These are phyloP conservation scores for Morone chrysops DNA, from an alignment of 2,113 vertebrate genomes.

Conservation along the genomic window DNA sequence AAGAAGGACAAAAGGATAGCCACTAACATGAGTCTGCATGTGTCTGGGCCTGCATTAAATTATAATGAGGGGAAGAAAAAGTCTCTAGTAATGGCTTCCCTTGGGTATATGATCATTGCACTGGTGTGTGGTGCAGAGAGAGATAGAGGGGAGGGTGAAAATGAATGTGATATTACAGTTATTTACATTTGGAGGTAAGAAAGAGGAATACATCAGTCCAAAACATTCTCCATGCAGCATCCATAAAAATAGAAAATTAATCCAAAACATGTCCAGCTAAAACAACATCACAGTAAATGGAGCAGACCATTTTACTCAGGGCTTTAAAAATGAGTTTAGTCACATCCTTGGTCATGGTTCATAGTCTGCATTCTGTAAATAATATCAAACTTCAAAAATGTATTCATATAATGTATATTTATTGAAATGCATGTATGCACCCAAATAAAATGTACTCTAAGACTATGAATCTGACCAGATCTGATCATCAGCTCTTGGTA, in stretches of 20 bases:
- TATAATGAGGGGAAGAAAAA: constrained; percentile 53
- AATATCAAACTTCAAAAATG: background rate
- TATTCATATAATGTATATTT: background rate
- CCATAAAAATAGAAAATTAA: background rate
- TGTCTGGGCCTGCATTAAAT: constrained; percentile 39
- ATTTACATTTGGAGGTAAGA: background rate
- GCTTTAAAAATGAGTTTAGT: background rate
- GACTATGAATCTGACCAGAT: background rate
- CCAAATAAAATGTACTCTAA: background rate
- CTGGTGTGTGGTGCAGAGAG: background rate
- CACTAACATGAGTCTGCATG: constrained; percentile 33
- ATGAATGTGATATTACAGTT: background rate
- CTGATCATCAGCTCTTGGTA: background rate
- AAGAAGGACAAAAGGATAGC: background rate
- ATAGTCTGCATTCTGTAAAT: background rate
- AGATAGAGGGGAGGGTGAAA: background rate
- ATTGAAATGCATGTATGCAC: background rate
- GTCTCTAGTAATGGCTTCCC: constrained; percentile 38
- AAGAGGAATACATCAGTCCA: background rate
- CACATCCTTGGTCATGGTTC: background rate
- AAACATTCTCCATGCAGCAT: background rate
- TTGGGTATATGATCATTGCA: background rate
- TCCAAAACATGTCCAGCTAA: background rate
- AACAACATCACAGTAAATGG: background rate
- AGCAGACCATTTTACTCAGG: background rate